Base-by-base conservation (phyloP, 2,113 vertebrate species). In the Gambusia affinis region DNA sequence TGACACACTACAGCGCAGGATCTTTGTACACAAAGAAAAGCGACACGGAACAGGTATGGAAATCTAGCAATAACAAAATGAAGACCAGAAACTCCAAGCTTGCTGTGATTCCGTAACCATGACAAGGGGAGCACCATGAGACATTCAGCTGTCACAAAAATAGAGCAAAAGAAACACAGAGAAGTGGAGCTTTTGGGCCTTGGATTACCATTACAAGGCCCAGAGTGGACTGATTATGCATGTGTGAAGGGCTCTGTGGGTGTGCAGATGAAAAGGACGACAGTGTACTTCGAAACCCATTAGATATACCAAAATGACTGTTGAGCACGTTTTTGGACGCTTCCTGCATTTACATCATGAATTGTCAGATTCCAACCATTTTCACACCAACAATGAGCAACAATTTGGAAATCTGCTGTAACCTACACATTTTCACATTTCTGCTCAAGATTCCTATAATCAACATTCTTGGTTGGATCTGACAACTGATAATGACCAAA, bases 101-200 rank as follows among this genome's bases (percentile, higher is more conserved):
- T 95, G 92, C 95, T 95, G 95, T 95, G 96, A 96, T 95, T 95
- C 95, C 89, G 93, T 94, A 95, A 96, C 95, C 94, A 97, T 96
- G 95, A 98, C 95, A 95, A 96, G 95, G 88, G 86, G 68, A 82
- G 94, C 95, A 97, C 94, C 95, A 95, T 93, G 94, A 92, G 81
- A 91, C 85, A 73, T 87, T 89, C 87, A 93, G 93, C 92, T 83
- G 84, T 91, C 90, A 93, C 88, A 89, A 84, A 86, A 87, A 85
- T 79, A 90, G 35, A 85, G 80, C 88, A n/a, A 79, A 72, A 92
- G 81, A 81, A 85, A 86, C 79, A 91, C 84, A 90, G 63, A 90
- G 72, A 84, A 76, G 89, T 84, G 80, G 83, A 78, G 80, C 81
- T 88, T 86, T 81, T 78, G 83, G 91, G 93, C 93, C 93, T 94